Evolutionary conservation across 2,797 vertebrate genomes (phyloP), one percentile per base, ranked within the genome.

Genomic region (Oceanodroma leucorhoa): DNA sequence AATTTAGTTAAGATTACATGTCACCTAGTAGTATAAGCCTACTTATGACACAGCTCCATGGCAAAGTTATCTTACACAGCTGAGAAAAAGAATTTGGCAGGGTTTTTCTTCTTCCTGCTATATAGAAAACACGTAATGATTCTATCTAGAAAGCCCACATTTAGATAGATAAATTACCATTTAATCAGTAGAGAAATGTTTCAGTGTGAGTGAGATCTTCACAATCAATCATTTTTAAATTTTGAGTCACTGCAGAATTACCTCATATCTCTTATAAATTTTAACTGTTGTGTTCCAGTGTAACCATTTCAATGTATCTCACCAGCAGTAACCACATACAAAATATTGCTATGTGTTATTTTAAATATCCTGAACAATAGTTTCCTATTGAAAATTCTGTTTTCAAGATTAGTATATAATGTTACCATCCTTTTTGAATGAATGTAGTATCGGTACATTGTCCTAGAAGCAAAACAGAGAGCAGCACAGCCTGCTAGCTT

Each of bases 1-100:
- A 55, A 54, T 92, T 93, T 93, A 83, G 62, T 92, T 90, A 64
- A 65, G 72, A 32, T 80, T 94, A 46, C 85, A 51, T 79, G 24
- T 61, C 87, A 86, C 21, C 32, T 83, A 81, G 36, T 65, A 62
- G 27, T 84, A 61, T 57, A 86, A 84, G 2, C 26, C 23, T 70
- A 81, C 94, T 82, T 78, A 79, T 76, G 61, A 57, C 65, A 77
- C 53, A 71, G 10, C 4, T 93, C n/a, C 34, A 29, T 43, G 22
- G 43, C n/a, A 92, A 88, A 94, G 36, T 32, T 61, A 45, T 64
- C 38, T 70, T 88, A 79, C n/a, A 27, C 23, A 41, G 30, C 3
- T 65, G 26, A 89, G 58, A 80, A 93, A 64, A 4, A 58, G 84
- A 94, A 77, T 83, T 83, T 67, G n/a, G 41, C 41, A 88, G 22